Percentiles rank a stretch among this genome's conserved stretches.
Conservation (phyloP, 2,797 vertebrate species). For the Esox lucius region DNA sequence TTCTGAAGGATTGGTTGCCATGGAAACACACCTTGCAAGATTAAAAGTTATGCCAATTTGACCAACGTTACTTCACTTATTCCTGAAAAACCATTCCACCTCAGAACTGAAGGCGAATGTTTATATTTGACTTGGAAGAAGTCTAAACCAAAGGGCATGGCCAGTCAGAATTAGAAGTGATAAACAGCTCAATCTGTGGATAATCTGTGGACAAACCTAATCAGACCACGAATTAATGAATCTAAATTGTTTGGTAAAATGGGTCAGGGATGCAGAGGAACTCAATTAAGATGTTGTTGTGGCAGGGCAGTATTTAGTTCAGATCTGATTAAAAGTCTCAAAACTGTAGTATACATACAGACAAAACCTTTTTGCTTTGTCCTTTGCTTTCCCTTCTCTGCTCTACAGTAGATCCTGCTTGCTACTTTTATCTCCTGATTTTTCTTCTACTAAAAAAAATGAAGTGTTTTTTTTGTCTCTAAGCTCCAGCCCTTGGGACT, state of each 20-base stretch:
- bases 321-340: conserved; percentile 21
- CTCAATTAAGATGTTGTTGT: conserved; percentile 24
- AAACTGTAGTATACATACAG: conserved; percentile 12
- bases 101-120: conserved; percentile 35
- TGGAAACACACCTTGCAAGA: background rate
- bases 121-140: conserved; percentile 32
- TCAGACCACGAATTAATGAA: conserved; percentile 54
- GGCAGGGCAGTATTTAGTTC: conserved; percentile 41
- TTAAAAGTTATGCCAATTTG: no score
- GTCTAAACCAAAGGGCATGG: conserved; percentile 30
- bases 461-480: conserved; percentile 45
- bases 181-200: conserved; percentile 46
- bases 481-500: conserved; percentile 49
- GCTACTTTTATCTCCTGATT: conserved; percentile 29
- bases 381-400: conserved; percentile 1
- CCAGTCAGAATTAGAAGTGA: conserved; percentile 36
- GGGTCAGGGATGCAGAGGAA: conserved; percentile 35
- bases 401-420: conserved; percentile 22
- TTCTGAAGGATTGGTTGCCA: no score
- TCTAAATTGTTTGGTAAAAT: conserved; percentile 43
- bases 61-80: no score
- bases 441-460: conserved; percentile 42
- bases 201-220: conserved; percentile 42
- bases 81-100: conserved; percentile 1
- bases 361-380: conserved; percentile 27